A percentile compares a stretch with the other conserved stretches of the same genome.
phyloP scores from a whole-genome alignment of 2,113 vertebrate genomes.

The Syngnathus scovelli region DNA sequence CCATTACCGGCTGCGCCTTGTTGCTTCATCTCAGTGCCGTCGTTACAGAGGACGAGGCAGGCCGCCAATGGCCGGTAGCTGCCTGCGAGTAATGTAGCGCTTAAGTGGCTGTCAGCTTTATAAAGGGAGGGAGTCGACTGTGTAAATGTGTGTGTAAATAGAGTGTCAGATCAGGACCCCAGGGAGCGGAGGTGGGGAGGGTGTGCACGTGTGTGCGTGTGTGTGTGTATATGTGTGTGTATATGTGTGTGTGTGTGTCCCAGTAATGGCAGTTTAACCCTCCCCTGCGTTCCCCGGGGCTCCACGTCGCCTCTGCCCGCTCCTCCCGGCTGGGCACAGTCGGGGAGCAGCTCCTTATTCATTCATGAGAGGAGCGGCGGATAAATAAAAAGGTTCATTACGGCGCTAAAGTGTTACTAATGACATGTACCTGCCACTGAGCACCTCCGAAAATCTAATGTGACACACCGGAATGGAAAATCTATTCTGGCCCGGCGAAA shows the following conservation, averaged over 20 bases:
- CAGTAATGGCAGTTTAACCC: slow-evolving; percentile 69
- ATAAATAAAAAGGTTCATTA: slow-evolving; percentile 99
- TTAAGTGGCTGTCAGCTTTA: slow-evolving; percentile 73
- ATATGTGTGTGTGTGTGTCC: slow-evolving; percentile 34
- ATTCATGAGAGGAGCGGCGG: slow-evolving; percentile 93
- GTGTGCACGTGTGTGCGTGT: slow-evolving; percentile 30
- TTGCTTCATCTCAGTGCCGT: slow-evolving; percentile 43
- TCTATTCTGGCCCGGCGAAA: slow-evolving; percentile 72
- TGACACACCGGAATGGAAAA: slow-evolving; percentile 91
- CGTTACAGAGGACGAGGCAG: slow-evolving; percentile 60
- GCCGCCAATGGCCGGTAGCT: slow-evolving; percentile 57
- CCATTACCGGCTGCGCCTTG: slow-evolving; percentile 31
- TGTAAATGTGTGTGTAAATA: slow-evolving; percentile 73
- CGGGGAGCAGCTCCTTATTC: slow-evolving; percentile 82
- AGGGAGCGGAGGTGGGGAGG: slow-evolving; percentile 62
- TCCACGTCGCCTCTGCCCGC: slow-evolving; percentile 52
- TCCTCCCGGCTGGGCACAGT: slow-evolving; percentile 73
- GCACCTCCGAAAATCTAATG: slow-evolving; percentile 99
- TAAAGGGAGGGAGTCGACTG: slow-evolving; percentile 64
- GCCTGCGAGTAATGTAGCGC: slow-evolving; percentile 66
- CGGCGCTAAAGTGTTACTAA: slow-evolving; percentile 96
- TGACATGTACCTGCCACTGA: slow-evolving; percentile 96
- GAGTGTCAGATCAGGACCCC: slow-evolving; percentile 70
- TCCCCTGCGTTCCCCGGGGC: slow-evolving; percentile 65
- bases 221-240: slow-evolving; percentile 32